A percentile compares a stretch with the other conserved stretches of the same genome.
These are phyloP conservation scores for Seira ritae DNA, from an alignment of 2,888 invertebrate genomes.

Conservation along the genomic window DNA sequence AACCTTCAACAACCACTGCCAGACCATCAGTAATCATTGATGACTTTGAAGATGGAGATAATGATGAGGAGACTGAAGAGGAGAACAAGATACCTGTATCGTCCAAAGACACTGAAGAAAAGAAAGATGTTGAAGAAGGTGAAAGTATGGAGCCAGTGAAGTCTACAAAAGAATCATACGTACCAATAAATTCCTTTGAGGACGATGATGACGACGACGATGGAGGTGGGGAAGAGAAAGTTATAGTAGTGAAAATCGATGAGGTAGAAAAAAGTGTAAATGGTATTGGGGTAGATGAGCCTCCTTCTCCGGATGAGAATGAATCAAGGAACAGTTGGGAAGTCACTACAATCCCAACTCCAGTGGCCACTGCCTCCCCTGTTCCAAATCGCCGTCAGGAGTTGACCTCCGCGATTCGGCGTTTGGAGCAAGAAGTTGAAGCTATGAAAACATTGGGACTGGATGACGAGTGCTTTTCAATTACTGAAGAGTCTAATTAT, in stretches of 20 bases:
- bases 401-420: slow-evolving; percentile 46
- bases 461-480: slow-evolving; percentile 41
- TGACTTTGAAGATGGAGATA: slow-evolving; percentile 42
- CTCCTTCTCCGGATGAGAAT: slow-evolving; percentile 8
- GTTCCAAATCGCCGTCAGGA: slow-evolving; percentile 49
- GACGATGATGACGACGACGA: slow-evolving; percentile 54
- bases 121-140: neutral
- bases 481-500: slow-evolving; percentile 51
- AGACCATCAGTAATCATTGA: slow-evolving; percentile 12
- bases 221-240: slow-evolving; percentile 34
- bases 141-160: slow-evolving; percentile 10
- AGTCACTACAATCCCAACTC: slow-evolving; percentile 32
- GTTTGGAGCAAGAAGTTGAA: slow-evolving; percentile 47
- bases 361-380: slow-evolving; percentile 40
- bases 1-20: neutral
- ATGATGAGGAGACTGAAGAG: slow-evolving; percentile 18
- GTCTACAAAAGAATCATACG: slow-evolving; percentile 19
- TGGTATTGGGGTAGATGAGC: neutral
- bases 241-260: slow-evolving; percentile 49
- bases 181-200: slow-evolving; percentile 35
- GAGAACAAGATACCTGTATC: slow-evolving; percentile 20
- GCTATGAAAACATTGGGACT: slow-evolving; percentile 20
- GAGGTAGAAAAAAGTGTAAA: slow-evolving; percentile 26
- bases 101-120: neutral
- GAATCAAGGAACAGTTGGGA: slow-evolving; percentile 5